Conservation (phyloP, 2,113 vertebrate genomes). For the Canis aureus region DNA sequence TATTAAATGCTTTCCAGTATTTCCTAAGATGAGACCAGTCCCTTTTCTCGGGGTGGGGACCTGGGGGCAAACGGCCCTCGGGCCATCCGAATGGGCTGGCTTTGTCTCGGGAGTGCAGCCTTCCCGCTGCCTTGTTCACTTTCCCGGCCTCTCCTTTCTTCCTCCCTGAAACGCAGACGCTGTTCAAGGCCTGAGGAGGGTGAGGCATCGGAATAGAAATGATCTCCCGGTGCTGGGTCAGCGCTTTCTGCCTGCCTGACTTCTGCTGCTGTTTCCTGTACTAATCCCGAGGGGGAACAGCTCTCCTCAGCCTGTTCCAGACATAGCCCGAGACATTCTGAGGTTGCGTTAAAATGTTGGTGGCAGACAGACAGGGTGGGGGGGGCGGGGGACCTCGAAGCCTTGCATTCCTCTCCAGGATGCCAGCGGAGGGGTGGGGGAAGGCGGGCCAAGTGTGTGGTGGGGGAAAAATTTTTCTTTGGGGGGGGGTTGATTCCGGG, state of each 20-base stretch:
- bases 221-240: slow-evolving; percentile 57
- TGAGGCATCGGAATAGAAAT: not conserved
- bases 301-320: slow-evolving; percentile 64
- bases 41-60: not conserved
- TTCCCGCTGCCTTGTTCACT: not conserved
- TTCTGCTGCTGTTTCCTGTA: slow-evolving; percentile 73
- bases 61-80: not conserved
- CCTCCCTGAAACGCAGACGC: not conserved
- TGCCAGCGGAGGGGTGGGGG: not conserved
- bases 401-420: not conserved
- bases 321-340: slow-evolving; percentile 67
- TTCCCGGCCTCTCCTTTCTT: not conserved
- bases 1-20: not conserved
- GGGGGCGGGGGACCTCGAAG: not conserved
- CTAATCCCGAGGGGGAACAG: slow-evolving; percentile 43
- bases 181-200: not conserved
- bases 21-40: not conserved
- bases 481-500: not conserved
- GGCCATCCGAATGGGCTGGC: not conserved
- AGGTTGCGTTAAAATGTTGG: slow-evolving; percentile 65
- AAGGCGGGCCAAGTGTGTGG: not conserved
- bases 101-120: not conserved
- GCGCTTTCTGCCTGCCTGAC: slow-evolving; percentile 35
- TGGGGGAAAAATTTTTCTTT: slow-evolving; percentile 34
- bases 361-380: slow-evolving; percentile 57